Conservation (phyloP, 1,140 invertebrate genomes). For the Trypoxylus dichotomus region DNA sequence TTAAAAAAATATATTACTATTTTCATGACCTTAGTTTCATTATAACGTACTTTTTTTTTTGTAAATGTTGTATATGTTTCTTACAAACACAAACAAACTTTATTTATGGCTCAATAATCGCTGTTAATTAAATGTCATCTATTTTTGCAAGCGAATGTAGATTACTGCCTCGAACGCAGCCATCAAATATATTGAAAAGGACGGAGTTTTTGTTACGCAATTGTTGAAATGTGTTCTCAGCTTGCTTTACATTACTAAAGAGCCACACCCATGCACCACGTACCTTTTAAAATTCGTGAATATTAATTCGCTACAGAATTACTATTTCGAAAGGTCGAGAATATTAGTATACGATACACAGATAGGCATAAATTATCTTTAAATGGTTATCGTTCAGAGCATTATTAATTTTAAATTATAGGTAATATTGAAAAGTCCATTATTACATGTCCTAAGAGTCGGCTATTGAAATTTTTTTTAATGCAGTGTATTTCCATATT, state of each 20-base stretch:
- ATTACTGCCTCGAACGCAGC: background rate
- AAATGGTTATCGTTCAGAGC: background rate
- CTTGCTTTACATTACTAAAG: background rate
- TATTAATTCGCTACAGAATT: background rate
- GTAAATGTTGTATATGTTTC: no score
- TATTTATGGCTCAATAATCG: background rate
- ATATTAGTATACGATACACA: background rate
- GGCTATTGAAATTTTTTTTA: no score
- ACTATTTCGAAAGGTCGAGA: background rate
- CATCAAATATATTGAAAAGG: background rate
- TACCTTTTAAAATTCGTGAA: background rate
- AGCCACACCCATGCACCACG: background rate
- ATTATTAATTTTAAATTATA: background rate
- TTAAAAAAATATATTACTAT: no score
- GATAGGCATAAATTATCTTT: background rate
- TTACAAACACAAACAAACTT: no score
- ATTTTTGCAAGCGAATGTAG: background rate
- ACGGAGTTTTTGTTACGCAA: background rate
- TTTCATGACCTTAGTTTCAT: no score
- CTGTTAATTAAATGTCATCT: background rate
- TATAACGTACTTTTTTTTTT: no score
- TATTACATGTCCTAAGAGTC: no score
- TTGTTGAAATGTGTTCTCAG: conserved; percentile 2
- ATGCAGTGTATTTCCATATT: no score
- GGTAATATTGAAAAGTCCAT: background rate